Base-by-base conservation (phyloP, 1,140 invertebrate genomes). In the Drosophila tsacasi region DNA sequence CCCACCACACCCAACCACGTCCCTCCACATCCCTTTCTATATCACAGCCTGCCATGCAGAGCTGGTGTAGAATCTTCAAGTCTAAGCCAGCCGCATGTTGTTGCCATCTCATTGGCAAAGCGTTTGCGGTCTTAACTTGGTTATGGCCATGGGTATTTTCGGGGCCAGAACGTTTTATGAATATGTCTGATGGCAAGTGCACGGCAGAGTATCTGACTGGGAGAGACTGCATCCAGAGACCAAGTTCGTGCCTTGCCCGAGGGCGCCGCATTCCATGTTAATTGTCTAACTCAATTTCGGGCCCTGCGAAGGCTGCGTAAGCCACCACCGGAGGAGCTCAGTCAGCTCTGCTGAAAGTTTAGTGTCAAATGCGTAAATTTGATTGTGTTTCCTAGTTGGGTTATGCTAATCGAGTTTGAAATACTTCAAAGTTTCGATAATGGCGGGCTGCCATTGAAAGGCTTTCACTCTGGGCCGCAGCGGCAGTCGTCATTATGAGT, bases 301-400 rank as follows among this genome's bases (percentile, higher is more conserved):
- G 76, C 60, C 52, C 62, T 39, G 64, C 52, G 12, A 50, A 79
- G 54, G 37, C 47, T 66, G 58, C 68, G 35, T 46, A 58, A 59
- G 21, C 76, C 47, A 37, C 50, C 73, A 25, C 44, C 25, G 12
- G 17, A 21, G 19, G 25, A 19, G 12, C 44, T 32, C 44, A 7
- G 12, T 21, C 50, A 13, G 30, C 19, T 49, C 50, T 23, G 23
- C 23, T 27, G 12, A 72, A 89, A 89, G 85, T 89, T 89, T 85
- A 90, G 85, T 89, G 85, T 89, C 81, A 89, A 89, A 85, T 89
- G 81, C 78, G 55, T 65, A 90, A 89, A 89, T 89, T 89, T 79
- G 81, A 89, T 89, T 89, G 84, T 76, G 64, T 85, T 78, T 81
- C 85, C 78, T 73, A 89, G 85, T 90, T 79, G 75, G 82, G 85